Evolutionary conservation across 2,797 vertebrate species (phyloP).

Genomic region (Centropyge bicolor): DNA sequence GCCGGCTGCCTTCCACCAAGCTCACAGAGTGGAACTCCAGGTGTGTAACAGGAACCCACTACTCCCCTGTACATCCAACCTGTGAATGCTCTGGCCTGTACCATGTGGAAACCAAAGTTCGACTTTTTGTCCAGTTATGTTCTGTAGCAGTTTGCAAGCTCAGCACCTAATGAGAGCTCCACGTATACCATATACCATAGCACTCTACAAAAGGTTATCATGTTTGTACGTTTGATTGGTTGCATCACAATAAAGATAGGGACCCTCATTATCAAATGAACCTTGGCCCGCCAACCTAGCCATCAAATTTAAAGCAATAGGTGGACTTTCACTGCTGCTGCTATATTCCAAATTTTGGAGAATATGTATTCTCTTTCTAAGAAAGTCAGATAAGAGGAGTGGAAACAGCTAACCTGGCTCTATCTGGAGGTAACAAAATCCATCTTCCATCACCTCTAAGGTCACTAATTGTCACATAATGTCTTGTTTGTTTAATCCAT

Average conservation of each 20-base stretch:
- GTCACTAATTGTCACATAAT: not conserved
- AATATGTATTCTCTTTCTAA: too few species aligned
- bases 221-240: not conserved
- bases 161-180: not conserved
- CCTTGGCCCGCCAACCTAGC: not conserved
- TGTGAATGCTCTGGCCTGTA: not conserved
- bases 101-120: not conserved
- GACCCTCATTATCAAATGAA: conserved; percentile 10
- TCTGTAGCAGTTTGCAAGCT: not conserved
- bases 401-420: not conserved
- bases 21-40: conserved; percentile 91
- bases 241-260: not conserved
- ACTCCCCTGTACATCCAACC: not conserved
- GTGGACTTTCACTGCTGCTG: too few species aligned
- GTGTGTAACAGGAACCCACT: conserved; percentile 66
- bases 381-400: not conserved
- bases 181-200: too few species aligned
- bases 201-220: not conserved
- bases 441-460: not conserved
- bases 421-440: not conserved
- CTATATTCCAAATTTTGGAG: too few species aligned
- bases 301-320: too few species aligned
- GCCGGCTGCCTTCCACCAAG: conserved; percentile 78
- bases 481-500: too few species aligned
- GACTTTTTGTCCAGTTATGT: not conserved